A percentile compares a stretch with the other conserved stretches of the same genome.
phyloP scores from a whole-genome alignment of 1,140 invertebrate genomes.

The Planococcus citri region DNA sequence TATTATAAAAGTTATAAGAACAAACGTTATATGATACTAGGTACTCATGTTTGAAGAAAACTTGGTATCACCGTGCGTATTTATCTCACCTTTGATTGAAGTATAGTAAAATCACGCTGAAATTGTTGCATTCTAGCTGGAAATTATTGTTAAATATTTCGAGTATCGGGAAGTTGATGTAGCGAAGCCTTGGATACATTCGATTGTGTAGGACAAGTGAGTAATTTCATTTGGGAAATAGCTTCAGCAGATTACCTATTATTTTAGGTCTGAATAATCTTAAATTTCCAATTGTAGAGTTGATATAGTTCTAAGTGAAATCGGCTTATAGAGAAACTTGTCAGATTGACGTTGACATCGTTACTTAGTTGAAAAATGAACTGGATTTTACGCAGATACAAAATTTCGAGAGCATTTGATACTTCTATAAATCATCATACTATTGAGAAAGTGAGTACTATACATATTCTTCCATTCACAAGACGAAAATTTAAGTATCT shows the following conservation, averaged over 20 bases:
- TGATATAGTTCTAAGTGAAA: slow-evolving; percentile 55
- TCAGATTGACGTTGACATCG: slow-evolving; percentile 63
- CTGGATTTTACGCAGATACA: slow-evolving; percentile 62
- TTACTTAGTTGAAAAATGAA: slow-evolving; percentile 67
- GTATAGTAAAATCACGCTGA: not conserved
- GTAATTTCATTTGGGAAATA: not conserved
- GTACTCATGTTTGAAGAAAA: not conserved
- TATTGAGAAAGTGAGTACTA: slow-evolving; percentile 57
- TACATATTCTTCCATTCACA: too few relatives aligned
- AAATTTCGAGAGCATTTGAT: slow-evolving; percentile 71
- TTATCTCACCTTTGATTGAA: too few relatives aligned
- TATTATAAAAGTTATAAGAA: not conserved
- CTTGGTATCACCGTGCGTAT: not conserved
- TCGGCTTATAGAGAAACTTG: slow-evolving; percentile 65
- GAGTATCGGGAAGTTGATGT: not conserved
- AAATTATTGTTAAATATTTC: not conserved
- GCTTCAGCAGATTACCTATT: not conserved
- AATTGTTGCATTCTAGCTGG: not conserved
- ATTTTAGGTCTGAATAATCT: too few relatives aligned
- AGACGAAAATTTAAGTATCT: too few relatives aligned
- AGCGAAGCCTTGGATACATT: not conserved
- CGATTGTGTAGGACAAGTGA: slow-evolving; percentile 6
- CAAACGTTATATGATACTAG: not conserved
- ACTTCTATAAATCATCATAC: slow-evolving; percentile 54
- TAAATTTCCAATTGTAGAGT: slow-evolving; percentile 31